Evolutionary conservation across 2,797 vertebrate genomes (phyloP), one percentile per base, ranked within the genome.

Genomic region (Sylvia borin): DNA sequence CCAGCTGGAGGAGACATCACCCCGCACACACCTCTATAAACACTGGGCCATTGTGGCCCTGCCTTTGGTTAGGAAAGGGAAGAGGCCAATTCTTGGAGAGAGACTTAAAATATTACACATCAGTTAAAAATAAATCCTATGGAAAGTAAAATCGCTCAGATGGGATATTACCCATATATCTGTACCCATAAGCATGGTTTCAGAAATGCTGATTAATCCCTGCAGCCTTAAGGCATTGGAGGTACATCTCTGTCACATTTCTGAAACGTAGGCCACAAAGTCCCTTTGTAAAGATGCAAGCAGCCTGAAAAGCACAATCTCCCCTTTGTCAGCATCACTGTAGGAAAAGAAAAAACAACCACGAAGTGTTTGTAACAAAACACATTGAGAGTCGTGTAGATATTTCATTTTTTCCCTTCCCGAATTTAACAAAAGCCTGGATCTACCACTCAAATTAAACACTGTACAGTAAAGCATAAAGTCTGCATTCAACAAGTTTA

Each of bases 401-500:
- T 87, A 90, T 79, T 96, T 92, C 55, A 71, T 87, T 96, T 96
- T 92, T 82, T 38, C n/a, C 42, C 61, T 97, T 92, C 92, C 78
- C 74, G 75, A 82, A 94, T 93, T 96, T 91, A 90, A 97, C 79
- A 96, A 97, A 97, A 95, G 92, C 92, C 90, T 88, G 94, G 73
- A 93, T 96, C 93, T 96, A 96, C 89, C 80, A 93, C 91, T 95
- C 95, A 96, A 91, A 97, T 95, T 96, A 97, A 91, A 87, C 54
- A 90, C 92, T 90, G 90, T 73, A 92, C 94, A 97, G 58, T 78
- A 97, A 96, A 97, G 96, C 95, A 97, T 95, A 94, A 95, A 94
- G 94, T 92, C 90, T 97, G 96, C 79, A 97, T 97, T 97, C 96
- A 97, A 96, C 94, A 97, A 95, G 93, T 96, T 97, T 98, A 98